These are phyloP conservation scores for Hylaeus volcanicus DNA, from an alignment of 1,140 invertebrate species.

Conservation along the genomic window DNA sequence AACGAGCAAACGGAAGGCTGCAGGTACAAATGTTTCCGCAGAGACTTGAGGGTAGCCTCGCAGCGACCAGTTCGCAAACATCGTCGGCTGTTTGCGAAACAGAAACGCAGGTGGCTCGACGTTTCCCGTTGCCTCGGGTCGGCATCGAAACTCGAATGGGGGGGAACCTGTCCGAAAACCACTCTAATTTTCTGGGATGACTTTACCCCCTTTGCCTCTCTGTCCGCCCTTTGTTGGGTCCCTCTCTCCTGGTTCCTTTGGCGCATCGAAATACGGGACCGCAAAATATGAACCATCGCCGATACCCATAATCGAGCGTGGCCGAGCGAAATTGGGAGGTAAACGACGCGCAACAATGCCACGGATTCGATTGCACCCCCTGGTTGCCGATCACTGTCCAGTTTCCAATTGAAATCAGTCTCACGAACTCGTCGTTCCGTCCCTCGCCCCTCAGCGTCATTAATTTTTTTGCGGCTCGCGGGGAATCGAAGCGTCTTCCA, in stretches of 20 bases:
- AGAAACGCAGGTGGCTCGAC: conserved; percentile 6
- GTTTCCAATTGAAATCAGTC: conserved; percentile 39
- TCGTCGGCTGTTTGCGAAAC: conserved; percentile 23
- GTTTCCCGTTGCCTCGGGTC: neutral
- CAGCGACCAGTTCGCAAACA: conserved; percentile 6
- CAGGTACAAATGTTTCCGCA: conserved; percentile 15
- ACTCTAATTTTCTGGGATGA: conserved; percentile 34
- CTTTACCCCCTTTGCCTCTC: neutral
- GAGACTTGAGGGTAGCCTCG: neutral
- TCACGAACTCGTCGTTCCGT: conserved; percentile 30
- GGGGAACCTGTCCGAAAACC: conserved; percentile 29
- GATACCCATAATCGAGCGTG: conserved; percentile 37
- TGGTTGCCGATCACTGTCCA: neutral
- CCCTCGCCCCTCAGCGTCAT: neutral
- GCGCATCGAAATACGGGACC: conserved; percentile 18
- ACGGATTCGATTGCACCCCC: conserved; percentile 14
- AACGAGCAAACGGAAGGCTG: neutral
- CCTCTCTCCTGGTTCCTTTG: neutral
- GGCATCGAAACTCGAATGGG: neutral
- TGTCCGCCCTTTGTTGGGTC: neutral
- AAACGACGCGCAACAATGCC: conserved; percentile 47
- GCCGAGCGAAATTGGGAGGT: conserved; percentile 36
- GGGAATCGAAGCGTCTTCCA: neutral
- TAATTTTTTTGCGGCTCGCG: neutral
- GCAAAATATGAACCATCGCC: conserved; percentile 31